A percentile compares a stretch with the other conserved stretches of the same genome.
Conservation (phyloP, 2,888 invertebrate species). For the Pseudeuparius sepicola region DNA sequence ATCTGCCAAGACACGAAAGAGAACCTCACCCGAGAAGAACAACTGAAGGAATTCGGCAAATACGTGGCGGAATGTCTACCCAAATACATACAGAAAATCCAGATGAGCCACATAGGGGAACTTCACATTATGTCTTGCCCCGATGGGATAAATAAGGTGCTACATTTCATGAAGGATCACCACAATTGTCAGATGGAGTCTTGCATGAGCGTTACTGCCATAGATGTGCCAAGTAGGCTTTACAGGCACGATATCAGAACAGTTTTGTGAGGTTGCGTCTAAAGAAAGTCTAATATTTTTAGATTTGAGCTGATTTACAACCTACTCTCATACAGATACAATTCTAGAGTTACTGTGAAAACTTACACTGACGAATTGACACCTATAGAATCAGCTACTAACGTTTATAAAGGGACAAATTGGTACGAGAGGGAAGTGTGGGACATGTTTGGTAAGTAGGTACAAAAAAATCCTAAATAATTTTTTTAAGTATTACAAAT, state of each 20-base stretch:
- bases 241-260: no score
- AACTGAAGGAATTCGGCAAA: conserved; percentile 61
- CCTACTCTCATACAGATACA: conserved; percentile 80
- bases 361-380: conserved; percentile 97
- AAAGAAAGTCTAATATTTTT: conserved; percentile 33
- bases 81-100: conserved; percentile 89
- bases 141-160: conserved; percentile 62
- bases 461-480: no score
- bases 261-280: no score
- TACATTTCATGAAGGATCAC: conserved; percentile 85
- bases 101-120: conserved; percentile 77
- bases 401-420: conserved; percentile 80
- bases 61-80: conserved; percentile 91
- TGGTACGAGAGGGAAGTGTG: conserved; percentile 95
- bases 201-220: conserved; percentile 80
- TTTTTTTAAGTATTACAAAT: no score
- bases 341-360: conserved; percentile 86
- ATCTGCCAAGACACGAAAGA: conserved; percentile 1
- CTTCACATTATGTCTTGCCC: conserved; percentile 85
- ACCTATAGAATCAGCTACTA: conserved; percentile 73
- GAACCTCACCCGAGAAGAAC: conserved; percentile 15
- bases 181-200: conserved; percentile 87
- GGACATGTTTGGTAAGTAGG: no score
- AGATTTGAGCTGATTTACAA: conserved; percentile 94
- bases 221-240: conserved; percentile 50